Base-by-base conservation (phyloP, 2,113 vertebrate species). In the Carassius carassius region DNA sequence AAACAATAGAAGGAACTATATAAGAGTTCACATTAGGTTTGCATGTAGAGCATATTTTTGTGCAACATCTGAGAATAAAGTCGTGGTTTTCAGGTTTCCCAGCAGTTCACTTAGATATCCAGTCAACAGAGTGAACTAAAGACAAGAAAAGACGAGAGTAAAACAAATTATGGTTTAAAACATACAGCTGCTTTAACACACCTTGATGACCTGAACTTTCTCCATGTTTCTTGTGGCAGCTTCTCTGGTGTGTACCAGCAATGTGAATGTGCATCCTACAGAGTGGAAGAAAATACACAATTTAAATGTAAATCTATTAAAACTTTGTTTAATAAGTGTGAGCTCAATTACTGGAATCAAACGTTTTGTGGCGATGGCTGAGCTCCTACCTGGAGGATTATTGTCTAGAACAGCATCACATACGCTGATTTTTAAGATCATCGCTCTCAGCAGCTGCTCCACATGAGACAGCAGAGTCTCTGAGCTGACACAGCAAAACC, bases 381-480 rank as follows among this genome's bases (percentile, higher is more conserved):
- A 17, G 3, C 23, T 14, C 1, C 85, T 92, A 99, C 98, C 98
- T 94, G 98, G 97, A 73, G 98, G 98, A 60, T 99, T 99, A 92
- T 95, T 98, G 85, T 96, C 97, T n/a, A 99, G 93, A 83, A 99
- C 96, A 0, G 98, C 97, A 0, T 99, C 98, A 1, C 98, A 99
- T 35, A 99, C 98, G 0, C 98, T 99, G 89, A 99, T 99, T 92
- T 99, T 99, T 89, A 99, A 92, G 88, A 99, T 98, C 89, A 99
- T 98, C 14, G 98, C 98, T 89, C 98, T 95, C 81, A 99, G 94
- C 25, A 99, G 92, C 92, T 98, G 98, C 86, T 99, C 98, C 89
- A 99, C 96, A 0, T 98, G 98, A 75, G 96, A 97, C 78, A 99
- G 92, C 63, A 99, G 91, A 4, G 96, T 96, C 84, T 99, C 98